Evolutionary conservation across 2,888 invertebrate genomes (phyloP).

Genomic region (Drymonia ruficornis): DNA sequence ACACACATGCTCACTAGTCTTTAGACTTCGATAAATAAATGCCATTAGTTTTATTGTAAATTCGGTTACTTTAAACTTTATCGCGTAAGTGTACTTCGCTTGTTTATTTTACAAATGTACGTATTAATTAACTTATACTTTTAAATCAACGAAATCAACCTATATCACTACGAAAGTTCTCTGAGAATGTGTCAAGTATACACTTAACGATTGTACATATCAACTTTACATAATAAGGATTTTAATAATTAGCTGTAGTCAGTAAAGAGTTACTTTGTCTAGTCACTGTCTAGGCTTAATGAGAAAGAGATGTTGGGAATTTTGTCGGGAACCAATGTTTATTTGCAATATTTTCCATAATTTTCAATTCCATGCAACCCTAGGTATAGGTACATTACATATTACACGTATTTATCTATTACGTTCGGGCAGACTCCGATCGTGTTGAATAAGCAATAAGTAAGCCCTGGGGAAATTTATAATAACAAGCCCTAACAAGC

Average conservation of each 20-base stretch:
- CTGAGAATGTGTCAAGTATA: conserved; percentile 26
- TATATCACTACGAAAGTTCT: conserved; percentile 33
- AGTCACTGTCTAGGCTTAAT: conserved; percentile 52
- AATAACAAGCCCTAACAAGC: conserved; percentile 3
- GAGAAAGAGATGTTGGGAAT: conserved; percentile 24
- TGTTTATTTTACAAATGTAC: conserved; percentile 25
- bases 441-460: neutral
- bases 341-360: no score
- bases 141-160: conserved; percentile 49
- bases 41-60: conserved; percentile 47
- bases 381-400: neutral
- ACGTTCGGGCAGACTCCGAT: neutral
- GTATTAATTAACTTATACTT: conserved; percentile 23
- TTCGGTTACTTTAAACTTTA: conserved; percentile 34
- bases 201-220: conserved; percentile 58
- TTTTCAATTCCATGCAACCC: no score
- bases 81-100: conserved; percentile 35
- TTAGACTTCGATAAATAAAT: conserved; percentile 51
- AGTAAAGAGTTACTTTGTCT: conserved; percentile 48
- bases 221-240: conserved; percentile 47
- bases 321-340: no score
- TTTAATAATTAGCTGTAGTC: conserved; percentile 40
- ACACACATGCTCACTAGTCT: conserved; percentile 69
- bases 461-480: conserved; percentile 5
- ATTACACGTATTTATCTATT: conserved; percentile 11